Evolutionary conservation across 2,797 vertebrate species (phyloP).

Genomic region (Leuciscus waleckii): DNA sequence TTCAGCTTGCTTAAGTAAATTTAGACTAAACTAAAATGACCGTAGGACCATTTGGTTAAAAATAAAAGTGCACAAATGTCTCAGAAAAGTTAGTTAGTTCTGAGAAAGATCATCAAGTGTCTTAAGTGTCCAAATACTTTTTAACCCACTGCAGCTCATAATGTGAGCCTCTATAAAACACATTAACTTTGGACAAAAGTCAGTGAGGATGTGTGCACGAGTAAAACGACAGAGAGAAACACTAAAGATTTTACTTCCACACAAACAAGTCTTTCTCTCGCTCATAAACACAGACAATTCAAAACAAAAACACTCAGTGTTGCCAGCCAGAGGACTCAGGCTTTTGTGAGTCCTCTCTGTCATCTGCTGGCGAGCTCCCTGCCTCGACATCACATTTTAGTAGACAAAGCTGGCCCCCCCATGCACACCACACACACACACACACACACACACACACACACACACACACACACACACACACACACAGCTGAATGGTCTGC

Average conservation of each 20-base stretch:
- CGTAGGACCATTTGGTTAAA: not conserved
- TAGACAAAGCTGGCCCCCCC: conserved; percentile 25
- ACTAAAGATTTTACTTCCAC: conserved; percentile 18
- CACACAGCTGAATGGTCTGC: conserved; percentile 64
- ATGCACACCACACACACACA: conserved; percentile 2
- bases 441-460: too few relatives aligned
- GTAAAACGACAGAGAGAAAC: conserved; percentile 17
- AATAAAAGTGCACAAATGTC: not conserved
- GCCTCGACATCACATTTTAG: conserved; percentile 50
- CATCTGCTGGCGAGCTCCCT: conserved; percentile 51
- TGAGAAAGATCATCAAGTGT: not conserved
- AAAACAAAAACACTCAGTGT: conserved; percentile 58
- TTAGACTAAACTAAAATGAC: not conserved
- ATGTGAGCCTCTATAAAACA: not conserved
- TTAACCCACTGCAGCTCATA: not conserved
- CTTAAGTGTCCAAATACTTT: not conserved
- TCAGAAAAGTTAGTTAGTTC: not conserved
- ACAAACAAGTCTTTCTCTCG: conserved; percentile 18
- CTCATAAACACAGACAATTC: conserved; percentile 33
- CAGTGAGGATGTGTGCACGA: conserved; percentile 1
- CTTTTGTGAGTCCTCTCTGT: conserved; percentile 19
- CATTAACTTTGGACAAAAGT: conserved; percentile 12
- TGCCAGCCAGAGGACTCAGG: conserved; percentile 10
- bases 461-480: not conserved
- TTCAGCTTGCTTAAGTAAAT: not conserved